Evolutionary conservation across 2,113 vertebrate species (phyloP).

Genomic region (Vulpes ferrilata): DNA sequence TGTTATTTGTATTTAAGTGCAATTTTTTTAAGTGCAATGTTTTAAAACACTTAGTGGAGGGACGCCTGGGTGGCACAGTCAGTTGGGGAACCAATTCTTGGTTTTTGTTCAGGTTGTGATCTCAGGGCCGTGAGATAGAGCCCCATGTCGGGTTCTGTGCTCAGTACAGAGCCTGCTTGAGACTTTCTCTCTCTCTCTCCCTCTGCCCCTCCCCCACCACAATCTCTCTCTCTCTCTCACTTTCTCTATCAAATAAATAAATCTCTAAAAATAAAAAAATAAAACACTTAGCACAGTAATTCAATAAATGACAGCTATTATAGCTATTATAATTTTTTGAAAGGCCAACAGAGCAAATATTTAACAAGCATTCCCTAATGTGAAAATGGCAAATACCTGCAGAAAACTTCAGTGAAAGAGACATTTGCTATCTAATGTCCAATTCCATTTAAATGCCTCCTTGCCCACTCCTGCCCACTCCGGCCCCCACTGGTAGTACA

Average conservation of each 20-base stretch:
- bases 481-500: fast-evolving
- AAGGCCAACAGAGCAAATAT: constrained; percentile 35
- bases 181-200: background rate
- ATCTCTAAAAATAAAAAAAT: background rate
- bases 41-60: background rate
- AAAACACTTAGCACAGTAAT: background rate
- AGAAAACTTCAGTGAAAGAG: background rate
- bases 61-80: too few species aligned
- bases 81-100: too few species aligned
- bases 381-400: background rate
- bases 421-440: background rate
- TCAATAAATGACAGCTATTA: background rate
- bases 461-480: background rate
- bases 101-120: background rate
- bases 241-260: background rate
- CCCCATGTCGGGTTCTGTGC: background rate
- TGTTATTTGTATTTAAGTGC: background rate
- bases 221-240: background rate
- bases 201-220: background rate
- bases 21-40: background rate
- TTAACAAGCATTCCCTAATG: background rate
- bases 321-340: background rate
- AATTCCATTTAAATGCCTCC: background rate
- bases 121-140: background rate
- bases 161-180: background rate